Evolutionary conservation across 2,113 vertebrate species (phyloP).

Genomic region (Cricetomys ansorgei): DNA sequence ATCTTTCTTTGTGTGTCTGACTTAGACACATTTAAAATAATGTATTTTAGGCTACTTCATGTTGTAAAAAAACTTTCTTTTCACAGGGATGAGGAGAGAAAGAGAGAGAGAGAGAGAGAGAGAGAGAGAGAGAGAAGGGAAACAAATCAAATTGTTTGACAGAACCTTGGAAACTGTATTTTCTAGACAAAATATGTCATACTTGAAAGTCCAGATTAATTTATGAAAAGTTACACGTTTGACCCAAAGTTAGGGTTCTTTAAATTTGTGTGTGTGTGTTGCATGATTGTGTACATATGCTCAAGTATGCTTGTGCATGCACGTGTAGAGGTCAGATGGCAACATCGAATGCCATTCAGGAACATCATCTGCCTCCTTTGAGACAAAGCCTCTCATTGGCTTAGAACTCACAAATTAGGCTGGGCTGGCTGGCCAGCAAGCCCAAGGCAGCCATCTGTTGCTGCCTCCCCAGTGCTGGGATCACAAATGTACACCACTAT

Average conservation of each 20-base stretch:
- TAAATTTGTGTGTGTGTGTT: background rate
- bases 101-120: too few species aligned
- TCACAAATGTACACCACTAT: background rate
- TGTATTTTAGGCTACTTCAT: background rate
- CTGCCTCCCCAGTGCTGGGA: background rate
- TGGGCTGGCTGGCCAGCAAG: background rate
- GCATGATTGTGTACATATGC: background rate
- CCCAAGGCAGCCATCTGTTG: too few species aligned
- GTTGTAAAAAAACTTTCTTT: background rate
- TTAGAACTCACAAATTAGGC: background rate
- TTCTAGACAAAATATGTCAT: background rate
- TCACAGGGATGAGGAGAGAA: background rate
- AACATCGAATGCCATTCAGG: background rate
- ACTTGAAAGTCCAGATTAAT: background rate
- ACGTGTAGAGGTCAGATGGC: background rate
- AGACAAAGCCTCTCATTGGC: background rate
- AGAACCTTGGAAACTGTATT: background rate
- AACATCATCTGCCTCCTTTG: too few species aligned
- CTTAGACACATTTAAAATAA: background rate
- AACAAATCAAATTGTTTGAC: background rate
- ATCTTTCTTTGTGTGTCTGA: background rate
- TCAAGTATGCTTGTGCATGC: background rate
- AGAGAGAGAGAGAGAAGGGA: too few species aligned
- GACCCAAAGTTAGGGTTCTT: background rate
- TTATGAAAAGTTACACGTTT: background rate